Percentiles rank a stretch among this genome's conserved stretches.
Evolutionary conservation across 2,797 vertebrate genomes (phyloP).

Genomic region (Delichon dasypus): DNA sequence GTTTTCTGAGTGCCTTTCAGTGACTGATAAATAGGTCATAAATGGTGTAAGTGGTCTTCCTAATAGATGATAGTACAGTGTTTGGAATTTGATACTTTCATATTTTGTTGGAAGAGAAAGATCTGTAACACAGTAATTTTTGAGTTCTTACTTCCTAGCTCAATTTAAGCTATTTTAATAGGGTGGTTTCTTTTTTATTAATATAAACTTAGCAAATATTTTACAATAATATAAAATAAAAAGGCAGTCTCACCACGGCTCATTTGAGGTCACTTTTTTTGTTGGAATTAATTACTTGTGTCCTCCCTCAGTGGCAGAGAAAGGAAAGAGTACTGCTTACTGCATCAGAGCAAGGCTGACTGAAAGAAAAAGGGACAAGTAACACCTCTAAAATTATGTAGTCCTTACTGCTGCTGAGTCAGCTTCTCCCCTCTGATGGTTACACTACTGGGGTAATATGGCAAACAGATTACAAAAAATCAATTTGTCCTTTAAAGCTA

Average conservation of each 20-base stretch:
- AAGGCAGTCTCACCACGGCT: not conserved
- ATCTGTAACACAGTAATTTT: not conserved
- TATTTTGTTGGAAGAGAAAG: not conserved
- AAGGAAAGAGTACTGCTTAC: not conserved
- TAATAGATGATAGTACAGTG: not conserved
- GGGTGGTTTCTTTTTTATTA: not conserved
- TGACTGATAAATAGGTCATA: not conserved
- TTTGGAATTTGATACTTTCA: not conserved
- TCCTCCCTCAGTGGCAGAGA: not conserved
- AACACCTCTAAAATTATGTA: not conserved
- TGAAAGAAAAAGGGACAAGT: not conserved
- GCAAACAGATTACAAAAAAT: not conserved
- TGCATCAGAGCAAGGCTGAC: not conserved
- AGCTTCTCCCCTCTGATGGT: not conserved
- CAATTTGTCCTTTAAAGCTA: not conserved
- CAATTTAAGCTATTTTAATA: not conserved
- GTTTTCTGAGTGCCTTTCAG: not conserved
- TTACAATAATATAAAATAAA: not conserved
- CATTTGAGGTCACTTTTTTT: not conserved
- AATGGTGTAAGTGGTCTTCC: not conserved
- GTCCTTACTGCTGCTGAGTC: not conserved
- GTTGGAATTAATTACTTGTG: not conserved
- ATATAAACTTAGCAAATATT: not conserved
- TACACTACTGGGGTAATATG: not conserved
- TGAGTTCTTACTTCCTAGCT: not conserved